Evolutionary conservation across 2,797 vertebrate species (phyloP).

Genomic region (Phoeniculus purpureus): DNA sequence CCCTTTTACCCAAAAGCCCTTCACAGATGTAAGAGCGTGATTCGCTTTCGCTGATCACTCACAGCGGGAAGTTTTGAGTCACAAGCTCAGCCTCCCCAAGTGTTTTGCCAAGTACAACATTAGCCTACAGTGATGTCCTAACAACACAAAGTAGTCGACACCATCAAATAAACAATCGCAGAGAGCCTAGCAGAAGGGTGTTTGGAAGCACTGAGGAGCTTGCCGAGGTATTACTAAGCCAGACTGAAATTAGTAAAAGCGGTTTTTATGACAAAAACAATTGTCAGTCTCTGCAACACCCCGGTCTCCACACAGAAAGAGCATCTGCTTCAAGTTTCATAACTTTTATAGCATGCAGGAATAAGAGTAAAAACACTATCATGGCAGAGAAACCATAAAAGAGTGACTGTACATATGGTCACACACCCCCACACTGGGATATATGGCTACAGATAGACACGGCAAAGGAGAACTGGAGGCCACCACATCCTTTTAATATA

Average conservation of each 20-base stretch:
- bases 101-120: constrained; percentile 70
- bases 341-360: neutral
- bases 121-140: constrained; percentile 45
- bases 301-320: neutral
- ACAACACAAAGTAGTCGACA: constrained; percentile 67
- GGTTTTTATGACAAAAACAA: constrained; percentile 58
- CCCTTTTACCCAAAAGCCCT: neutral
- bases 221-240: constrained; percentile 30
- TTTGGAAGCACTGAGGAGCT: neutral
- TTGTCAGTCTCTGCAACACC: constrained; percentile 35
- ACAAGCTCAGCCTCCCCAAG: constrained; percentile 17
- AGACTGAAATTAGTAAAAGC: constrained; percentile 32
- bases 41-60: constrained; percentile 10
- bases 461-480: neutral
- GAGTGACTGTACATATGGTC: neutral
- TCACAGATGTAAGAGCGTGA: constrained; percentile 16
- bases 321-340: neutral
- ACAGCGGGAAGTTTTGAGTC: constrained; percentile 47
- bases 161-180: constrained; percentile 68
- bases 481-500: neutral
- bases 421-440: neutral
- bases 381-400: neutral
- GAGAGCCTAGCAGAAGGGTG: constrained; percentile 55
- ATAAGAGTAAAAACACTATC: neutral
- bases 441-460: neutral